A percentile compares a stretch with the other conserved stretches of the same genome.
These are phyloP conservation scores for Spheniscus humboldti DNA, from an alignment of 2,797 vertebrate species.

Conservation along the genomic window DNA sequence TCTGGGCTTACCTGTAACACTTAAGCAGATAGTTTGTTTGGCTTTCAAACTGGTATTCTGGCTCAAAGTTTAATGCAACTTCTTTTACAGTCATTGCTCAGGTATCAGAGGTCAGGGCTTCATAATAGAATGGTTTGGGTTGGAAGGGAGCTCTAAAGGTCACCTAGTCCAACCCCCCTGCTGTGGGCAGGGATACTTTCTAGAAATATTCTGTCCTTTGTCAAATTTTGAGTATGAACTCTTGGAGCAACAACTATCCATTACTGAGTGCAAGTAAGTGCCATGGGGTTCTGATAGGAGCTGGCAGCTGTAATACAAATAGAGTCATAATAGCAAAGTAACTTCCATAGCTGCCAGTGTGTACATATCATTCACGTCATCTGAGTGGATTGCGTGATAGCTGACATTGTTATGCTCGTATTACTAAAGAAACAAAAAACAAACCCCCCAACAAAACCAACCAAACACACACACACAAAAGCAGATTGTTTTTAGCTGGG, in stretches of 20 bases:
- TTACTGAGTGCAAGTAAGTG: not conserved
- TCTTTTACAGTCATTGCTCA: not conserved
- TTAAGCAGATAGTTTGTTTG: not conserved
- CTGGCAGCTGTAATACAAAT: not conserved
- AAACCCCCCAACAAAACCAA: not conserved
- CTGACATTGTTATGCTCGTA: not conserved
- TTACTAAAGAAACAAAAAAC: not conserved
- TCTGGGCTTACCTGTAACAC: not conserved
- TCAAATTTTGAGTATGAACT: not conserved
- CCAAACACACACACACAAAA: not conserved
- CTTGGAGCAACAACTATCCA: not conserved
- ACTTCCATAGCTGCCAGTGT: not conserved
- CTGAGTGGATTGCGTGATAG: not conserved
- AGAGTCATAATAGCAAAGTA: not conserved
- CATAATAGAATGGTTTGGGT: not conserved
- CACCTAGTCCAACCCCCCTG: no score
- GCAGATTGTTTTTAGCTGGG: not conserved
- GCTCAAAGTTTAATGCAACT: not conserved
- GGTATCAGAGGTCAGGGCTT: not conserved
- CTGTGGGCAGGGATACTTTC: not conserved
- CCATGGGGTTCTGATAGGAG: not conserved
- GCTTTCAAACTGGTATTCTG: not conserved
- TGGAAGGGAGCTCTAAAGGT: no score
- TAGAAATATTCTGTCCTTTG: not conserved
- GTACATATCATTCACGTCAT: not conserved